Evolutionary conservation across 2,888 invertebrate genomes (phyloP), one percentile per base, ranked within the genome.

Genomic region (Drosophila fungiperda): DNA sequence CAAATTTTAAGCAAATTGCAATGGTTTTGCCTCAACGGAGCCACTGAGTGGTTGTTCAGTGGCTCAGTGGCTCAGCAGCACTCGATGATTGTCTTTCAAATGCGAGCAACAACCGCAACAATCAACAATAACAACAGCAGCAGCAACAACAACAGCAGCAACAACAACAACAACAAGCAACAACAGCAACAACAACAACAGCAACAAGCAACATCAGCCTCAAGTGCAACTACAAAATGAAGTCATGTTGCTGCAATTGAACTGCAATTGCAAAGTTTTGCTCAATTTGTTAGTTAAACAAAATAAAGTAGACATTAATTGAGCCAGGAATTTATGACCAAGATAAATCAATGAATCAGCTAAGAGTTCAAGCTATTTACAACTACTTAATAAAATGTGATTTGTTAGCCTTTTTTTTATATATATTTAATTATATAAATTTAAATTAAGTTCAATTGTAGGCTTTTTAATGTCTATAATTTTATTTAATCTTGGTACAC

Each of bases 1-100:
- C 87, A 87, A 87, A 86, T 85, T 78, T 83, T 81, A 82, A 87
- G 87, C 85, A 89, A 87, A 88, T 87, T 90, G 87, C 89, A 87
- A 70, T 80, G 84, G 75, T 64, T 73, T 66, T 73, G 49, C 57
- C 67, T 68, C 63, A 60, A 48, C 40, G 23, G 53, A 62, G 53
- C 58, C 45, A 52, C 50, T 66, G 54, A 57, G 55, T 61, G 50
- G 55, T 57, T 50, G 36, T 55, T 58, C 55, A 36, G 68, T 40
- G 57, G 76, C 42, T 58, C 52, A 59, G 35, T 35, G n/a, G 65
- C 38, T 67, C 48, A 48, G 32, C 68, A 64, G 32, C 68, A 64
- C 61, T 67, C 74, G 53, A 61, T 89, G 89, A 89, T 87, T 85
- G 88, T 84, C 85, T 88, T 88, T 88, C 86, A 73, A 81, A 79